Evolutionary conservation across 2,797 vertebrate species (phyloP), one percentile per base, ranked within the genome.

Genomic region (Varecia variegata): DNA sequence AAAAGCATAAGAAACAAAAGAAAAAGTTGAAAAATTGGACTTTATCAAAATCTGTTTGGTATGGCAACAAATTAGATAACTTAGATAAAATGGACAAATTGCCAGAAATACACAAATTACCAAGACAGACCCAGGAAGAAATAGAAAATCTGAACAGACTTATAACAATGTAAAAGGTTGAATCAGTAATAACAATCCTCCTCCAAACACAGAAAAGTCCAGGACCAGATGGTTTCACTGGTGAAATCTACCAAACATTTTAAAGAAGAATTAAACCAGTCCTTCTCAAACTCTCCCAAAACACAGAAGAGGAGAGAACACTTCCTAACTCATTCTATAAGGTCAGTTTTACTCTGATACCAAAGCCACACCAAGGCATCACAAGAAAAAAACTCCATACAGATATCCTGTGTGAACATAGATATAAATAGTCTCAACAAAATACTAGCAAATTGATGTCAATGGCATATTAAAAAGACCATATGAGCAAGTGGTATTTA

Each of bases 101-200:
- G 12, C 32, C 52, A 87, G 81, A 87, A 81, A 74, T n/a, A 52
- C 38, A 40, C 38, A 65, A 85, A 86, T 68, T 81, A 74, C 38
- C 68, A 87, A 90, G 86, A 88, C 38, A 77, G 45, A 91, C 40
- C 93, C 40, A 65, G 65, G 43, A 84, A 77, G 60, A 90, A 92
- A 92, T 56, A 62, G 40, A 70, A 47, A 81, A 86, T 81, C 7
- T 54, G 40, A 89, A 79, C 62, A 94, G 11, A 65, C 2, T 20
- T 62, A 30, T 73, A 96, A 80, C 23, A 86, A 40, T 86, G 56
- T n/a, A 54, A 86, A 86, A 86, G 0, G 9, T 32, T 80, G 25
- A 89, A 77, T 89, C 4, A 47, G 10, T 86, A 90, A 68, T 68
- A 40, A 27, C 40, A 52, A 79, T 62, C 38, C 27, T 60, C 32